These are phyloP conservation scores for Phainopepla nitens DNA, from an alignment of 2,113 vertebrate genomes.

Conservation along the genomic window DNA sequence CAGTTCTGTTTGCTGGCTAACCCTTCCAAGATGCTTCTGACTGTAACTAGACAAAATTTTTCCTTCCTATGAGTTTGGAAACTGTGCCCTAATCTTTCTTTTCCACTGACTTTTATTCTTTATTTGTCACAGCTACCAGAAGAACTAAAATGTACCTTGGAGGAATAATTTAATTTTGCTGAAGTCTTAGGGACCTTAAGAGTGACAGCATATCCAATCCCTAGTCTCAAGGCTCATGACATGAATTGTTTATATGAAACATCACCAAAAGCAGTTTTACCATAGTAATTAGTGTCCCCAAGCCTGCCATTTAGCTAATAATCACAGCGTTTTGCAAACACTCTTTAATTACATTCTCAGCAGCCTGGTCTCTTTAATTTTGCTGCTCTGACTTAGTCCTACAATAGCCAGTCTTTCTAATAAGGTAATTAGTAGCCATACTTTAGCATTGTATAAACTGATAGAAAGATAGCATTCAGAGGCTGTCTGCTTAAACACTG, in stretches of 20 bases:
- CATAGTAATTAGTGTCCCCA: not conserved
- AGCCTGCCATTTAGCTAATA: not conserved
- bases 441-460: not conserved
- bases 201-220: not conserved
- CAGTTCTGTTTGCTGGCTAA: constrained; percentile 10
- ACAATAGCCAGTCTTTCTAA: not conserved
- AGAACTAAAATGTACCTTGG: not conserved
- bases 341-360: constrained; percentile 2
- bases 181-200: not conserved
- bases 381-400: not conserved
- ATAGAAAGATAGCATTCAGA: not conserved
- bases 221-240: not conserved
- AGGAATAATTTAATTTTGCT: not conserved
- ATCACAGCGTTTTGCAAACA: not conserved
- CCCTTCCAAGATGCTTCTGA: not conserved
- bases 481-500: not conserved
- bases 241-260: not conserved
- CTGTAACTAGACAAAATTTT: not conserved
- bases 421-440: not conserved
- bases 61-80: not conserved
- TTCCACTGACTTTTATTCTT: not conserved
- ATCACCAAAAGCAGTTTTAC: not conserved
- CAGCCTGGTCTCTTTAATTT: not conserved
- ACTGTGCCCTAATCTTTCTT: not conserved
- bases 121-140: not conserved